These are phyloP conservation scores for Sebastiscus albofasciatus DNA, from an alignment of 2,797 vertebrate species.

Conservation along the genomic window DNA sequence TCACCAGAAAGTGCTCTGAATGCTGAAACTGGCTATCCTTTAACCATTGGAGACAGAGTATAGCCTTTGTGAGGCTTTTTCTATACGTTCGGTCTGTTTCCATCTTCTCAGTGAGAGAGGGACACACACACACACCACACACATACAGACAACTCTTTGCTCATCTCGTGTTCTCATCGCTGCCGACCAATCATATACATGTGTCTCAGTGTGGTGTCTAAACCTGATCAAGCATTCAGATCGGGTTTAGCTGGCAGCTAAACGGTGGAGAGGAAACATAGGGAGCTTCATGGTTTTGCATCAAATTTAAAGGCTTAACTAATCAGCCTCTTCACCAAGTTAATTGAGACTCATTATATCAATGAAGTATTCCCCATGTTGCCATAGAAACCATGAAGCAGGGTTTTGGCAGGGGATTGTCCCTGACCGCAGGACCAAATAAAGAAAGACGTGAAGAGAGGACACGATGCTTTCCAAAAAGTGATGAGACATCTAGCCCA, in stretches of 20 bases:
- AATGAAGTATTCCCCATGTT: slow-evolving; percentile 72
- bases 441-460: slow-evolving; percentile 46
- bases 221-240: slow-evolving; percentile 71
- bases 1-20: slow-evolving; percentile 26
- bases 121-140: not conserved
- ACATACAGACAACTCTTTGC: slow-evolving; percentile 46
- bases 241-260: slow-evolving; percentile 69
- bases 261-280: slow-evolving; percentile 56
- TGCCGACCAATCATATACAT: slow-evolving; percentile 52
- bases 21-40: slow-evolving; percentile 29
- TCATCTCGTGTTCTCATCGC: slow-evolving; percentile 58
- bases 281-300: slow-evolving; percentile 70
- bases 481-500: not conserved
- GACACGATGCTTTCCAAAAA: slow-evolving; percentile 16
- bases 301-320: slow-evolving; percentile 73
- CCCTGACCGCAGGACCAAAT: slow-evolving; percentile 53
- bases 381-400: slow-evolving; percentile 74
- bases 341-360: slow-evolving; percentile 77
- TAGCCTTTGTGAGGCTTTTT: slow-evolving; percentile 47
- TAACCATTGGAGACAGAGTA: slow-evolving; percentile 27
- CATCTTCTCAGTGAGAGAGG: slow-evolving; percentile 14
- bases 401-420: slow-evolving; percentile 62
- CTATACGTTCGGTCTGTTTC: slow-evolving; percentile 43
- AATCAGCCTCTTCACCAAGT: slow-evolving; percentile 75
- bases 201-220: slow-evolving; percentile 53